These are phyloP conservation scores for Hippocampus kuda DNA, from an alignment of 2,797 vertebrate species.

Conservation along the genomic window DNA sequence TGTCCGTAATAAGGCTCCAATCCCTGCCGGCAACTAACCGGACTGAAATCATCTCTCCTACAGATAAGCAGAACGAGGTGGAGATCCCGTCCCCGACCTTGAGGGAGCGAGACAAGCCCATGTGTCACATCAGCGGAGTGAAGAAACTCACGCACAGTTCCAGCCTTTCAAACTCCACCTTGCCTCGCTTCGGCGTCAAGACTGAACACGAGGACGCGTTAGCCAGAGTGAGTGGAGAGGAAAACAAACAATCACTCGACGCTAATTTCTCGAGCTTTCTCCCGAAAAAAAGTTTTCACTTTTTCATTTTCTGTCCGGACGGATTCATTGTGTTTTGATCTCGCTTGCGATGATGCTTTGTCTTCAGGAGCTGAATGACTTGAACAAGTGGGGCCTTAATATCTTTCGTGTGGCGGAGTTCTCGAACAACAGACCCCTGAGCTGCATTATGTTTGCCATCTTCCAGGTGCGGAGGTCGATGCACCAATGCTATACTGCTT, in stretches of 20 bases:
- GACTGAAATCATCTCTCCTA: neutral
- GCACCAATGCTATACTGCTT: neutral
- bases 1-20: neutral
- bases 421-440: constrained; percentile 83
- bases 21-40: neutral
- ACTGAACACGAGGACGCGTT: constrained; percentile 83
- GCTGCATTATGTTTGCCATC: constrained; percentile 86
- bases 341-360: constrained; percentile 7
- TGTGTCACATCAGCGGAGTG: constrained; percentile 89
- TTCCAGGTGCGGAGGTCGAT: constrained; percentile 72
- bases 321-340: neutral
- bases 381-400: constrained; percentile 96
- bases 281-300: neutral
- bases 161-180: constrained; percentile 71
- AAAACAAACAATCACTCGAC: neutral
- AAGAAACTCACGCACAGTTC: constrained; percentile 79
- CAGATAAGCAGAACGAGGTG: constrained; percentile 92
- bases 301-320: neutral
- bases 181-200: constrained; percentile 83
- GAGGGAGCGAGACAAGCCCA: constrained; percentile 81
- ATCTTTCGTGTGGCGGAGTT: constrained; percentile 86
- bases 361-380: constrained; percentile 80
- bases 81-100: constrained; percentile 83
- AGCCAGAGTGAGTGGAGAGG: constrained; percentile 65
- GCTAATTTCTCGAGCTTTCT: neutral